Base-by-base conservation (phyloP, 2,113 vertebrate genomes). In the Rhinichthys klamathensis region DNA sequence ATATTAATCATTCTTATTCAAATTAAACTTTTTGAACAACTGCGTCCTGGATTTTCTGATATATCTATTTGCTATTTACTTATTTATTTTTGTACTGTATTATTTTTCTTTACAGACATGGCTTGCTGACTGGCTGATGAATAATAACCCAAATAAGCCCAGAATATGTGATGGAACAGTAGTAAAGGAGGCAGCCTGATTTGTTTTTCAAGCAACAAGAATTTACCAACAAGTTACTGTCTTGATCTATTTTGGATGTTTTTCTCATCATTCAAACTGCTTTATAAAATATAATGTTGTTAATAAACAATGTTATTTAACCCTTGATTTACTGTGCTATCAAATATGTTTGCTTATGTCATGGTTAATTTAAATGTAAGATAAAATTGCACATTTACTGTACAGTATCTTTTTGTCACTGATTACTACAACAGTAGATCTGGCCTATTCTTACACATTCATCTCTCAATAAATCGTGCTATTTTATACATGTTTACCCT, bases 61-160 rank as follows among this genome's bases (percentile, higher is more conserved):
- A 11, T 21, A 21, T 38, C 8, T 9, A n/a, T 41, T 11, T n/a
- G 3, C 8, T 38, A 54, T 54, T 21, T 25, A 56, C 11, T 65
- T 7, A 73, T 54, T 61, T 38, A 18, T 80, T 6, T 75, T 77
- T 67, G 12, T 3, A 3, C 30, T 80, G 12, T 30, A 27, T 3
- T 18, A 6, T 77, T 63, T 80, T 13, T 58, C 12, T 41, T 63
- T 58, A 25, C 80, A 99, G 98, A 93, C 88, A 58, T 99, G 97
- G 97, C 95, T 99, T 51, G 97, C 98, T 92, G 96, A 97, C 89
- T 99, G 98, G 98, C 86, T 99, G 89, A 86, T 97, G 58, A 92
- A 95, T 87, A 96, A 99, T 91, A 96, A 97, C 89, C 97, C 97
- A 30, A 97, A 97, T 84, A 96, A 95, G 90, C 97, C 97, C 60